These are phyloP conservation scores for Gonatopus flavifemur DNA, from an alignment of 1,140 invertebrate species.

Conservation along the genomic window DNA sequence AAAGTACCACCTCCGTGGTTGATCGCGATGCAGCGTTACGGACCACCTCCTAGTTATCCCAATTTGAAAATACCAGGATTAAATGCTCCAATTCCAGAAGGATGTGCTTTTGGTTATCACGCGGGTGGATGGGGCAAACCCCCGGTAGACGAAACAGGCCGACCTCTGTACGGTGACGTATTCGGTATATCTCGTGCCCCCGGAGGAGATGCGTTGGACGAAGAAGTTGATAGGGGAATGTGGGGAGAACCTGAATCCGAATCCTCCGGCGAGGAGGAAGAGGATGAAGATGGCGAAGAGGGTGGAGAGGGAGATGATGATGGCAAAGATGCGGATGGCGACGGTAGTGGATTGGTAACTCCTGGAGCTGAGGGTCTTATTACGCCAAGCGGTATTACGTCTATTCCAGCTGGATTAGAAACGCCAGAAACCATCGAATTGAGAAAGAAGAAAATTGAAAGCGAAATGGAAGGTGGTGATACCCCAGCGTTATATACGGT, in stretches of 20 bases:
- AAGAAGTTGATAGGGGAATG: conserved; percentile 86
- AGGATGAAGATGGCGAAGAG: conserved; percentile 77
- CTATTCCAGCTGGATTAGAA: conserved; percentile 93
- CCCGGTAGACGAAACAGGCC: conserved; percentile 97
- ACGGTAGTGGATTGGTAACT: conserved; percentile 74
- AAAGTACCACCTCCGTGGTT: conserved; percentile 98
- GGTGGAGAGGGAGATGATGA: conserved; percentile 68
- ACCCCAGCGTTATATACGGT: conserved; percentile 92
- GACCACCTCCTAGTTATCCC: conserved; percentile 98
- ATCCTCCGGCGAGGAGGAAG: conserved; percentile 86
- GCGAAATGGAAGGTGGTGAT: conserved; percentile 93
- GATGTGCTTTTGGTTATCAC: conserved; percentile 98
- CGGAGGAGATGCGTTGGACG: conserved; percentile 72
- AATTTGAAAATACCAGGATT: conserved; percentile 94
- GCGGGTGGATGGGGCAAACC: conserved; percentile 99
- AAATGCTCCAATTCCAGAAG: conserved; percentile 93
- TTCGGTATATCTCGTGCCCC: conserved; percentile 71
- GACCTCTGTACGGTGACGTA: conserved; percentile 98
- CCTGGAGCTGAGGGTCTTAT: conserved; percentile 85
- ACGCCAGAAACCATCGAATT: conserved; percentile 98
- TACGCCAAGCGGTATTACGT: conserved; percentile 94
- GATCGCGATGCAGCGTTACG: conserved; percentile 99
- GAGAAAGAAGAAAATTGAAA: conserved; percentile 95
- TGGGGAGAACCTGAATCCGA: conserved; percentile 99
- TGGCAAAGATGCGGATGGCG: conserved; percentile 70